Conservation (phyloP, 2,797 vertebrate species). For the Petrocephalus schoutedeni region DNA sequence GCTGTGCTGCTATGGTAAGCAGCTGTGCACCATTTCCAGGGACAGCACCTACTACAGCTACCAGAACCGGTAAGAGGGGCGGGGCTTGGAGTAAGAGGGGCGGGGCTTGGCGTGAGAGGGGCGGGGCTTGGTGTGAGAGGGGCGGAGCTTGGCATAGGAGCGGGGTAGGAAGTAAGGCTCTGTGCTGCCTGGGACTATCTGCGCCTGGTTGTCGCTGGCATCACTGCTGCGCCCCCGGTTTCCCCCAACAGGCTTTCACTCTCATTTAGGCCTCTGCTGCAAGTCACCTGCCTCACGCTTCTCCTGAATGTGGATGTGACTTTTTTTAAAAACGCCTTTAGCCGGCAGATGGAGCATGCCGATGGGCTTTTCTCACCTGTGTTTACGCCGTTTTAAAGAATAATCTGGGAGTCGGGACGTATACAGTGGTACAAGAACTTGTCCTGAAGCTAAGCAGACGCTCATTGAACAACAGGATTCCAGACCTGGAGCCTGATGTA, state of each 20-base stretch:
- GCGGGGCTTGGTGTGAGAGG: slow-evolving; percentile 57
- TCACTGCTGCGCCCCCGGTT: background rate
- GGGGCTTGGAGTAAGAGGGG: background rate
- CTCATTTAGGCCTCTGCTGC: background rate
- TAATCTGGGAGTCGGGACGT: background rate
- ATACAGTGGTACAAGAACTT: background rate
- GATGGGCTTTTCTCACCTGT: background rate
- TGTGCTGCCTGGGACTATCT: background rate
- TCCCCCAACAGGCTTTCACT: background rate
- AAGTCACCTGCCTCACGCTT: background rate
- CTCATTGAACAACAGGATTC: background rate
- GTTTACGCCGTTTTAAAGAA: background rate
- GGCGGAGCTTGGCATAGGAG: background rate
- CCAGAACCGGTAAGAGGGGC: slow-evolving; percentile 86
- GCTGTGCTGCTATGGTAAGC: slow-evolving; percentile 96
- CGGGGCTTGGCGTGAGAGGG: slow-evolving; percentile 56
- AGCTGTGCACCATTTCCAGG: slow-evolving; percentile 93
- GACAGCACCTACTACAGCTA: slow-evolving; percentile 98
- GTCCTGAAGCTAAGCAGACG: background rate
- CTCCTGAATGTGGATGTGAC: background rate
- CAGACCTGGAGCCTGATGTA: background rate
- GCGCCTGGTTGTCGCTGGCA: background rate
- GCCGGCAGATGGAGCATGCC: background rate
- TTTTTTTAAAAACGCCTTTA: background rate
- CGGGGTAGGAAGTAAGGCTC: background rate